Conservation (phyloP, 2,888 invertebrate genomes). For the Brachyopa scutellaris region DNA sequence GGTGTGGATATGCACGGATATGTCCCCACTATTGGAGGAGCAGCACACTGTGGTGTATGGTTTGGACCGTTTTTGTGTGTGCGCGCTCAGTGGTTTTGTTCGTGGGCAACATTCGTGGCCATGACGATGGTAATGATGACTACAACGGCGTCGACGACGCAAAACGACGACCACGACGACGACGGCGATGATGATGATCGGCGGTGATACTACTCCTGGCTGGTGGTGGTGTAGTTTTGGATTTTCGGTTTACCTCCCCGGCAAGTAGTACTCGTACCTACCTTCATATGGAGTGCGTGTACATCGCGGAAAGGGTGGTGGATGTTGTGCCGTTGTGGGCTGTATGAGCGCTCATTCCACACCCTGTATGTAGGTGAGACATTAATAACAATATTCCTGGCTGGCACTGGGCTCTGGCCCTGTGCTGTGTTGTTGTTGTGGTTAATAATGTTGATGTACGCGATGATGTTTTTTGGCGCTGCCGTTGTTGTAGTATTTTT, state of each 20-base stretch:
- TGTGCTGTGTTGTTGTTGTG: constrained; percentile 49
- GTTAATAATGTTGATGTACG: constrained; percentile 73
- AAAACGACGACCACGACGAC: constrained; percentile 15
- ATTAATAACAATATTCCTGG: constrained; percentile 69
- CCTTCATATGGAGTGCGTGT: constrained; percentile 36
- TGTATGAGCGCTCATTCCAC: constrained; percentile 59
- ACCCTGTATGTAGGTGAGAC: constrained; percentile 73
- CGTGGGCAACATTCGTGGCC: constrained; percentile 68
- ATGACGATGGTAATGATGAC: constrained; percentile 66
- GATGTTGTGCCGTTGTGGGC: constrained; percentile 59
- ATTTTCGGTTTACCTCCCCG: constrained; percentile 10
- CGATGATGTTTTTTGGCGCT: constrained; percentile 73
- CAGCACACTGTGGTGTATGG: constrained; percentile 61
- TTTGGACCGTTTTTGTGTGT: constrained; percentile 52
- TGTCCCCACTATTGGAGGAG: constrained; percentile 43
- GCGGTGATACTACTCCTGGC: constrained; percentile 6
- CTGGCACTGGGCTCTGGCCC: constrained; percentile 14
- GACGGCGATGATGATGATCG: constrained; percentile 35
- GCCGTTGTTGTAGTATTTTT: constrained; percentile 71
- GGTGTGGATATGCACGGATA: not conserved
- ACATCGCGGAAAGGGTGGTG: constrained; percentile 60
- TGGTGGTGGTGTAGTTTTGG: constrained; percentile 42
- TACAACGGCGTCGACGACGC: constrained; percentile 44
- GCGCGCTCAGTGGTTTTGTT: constrained; percentile 53
- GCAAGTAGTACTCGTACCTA: not conserved